Conservation (phyloP, 2,113 vertebrate genomes). For the Brachyhypopomus gauderio region DNA sequence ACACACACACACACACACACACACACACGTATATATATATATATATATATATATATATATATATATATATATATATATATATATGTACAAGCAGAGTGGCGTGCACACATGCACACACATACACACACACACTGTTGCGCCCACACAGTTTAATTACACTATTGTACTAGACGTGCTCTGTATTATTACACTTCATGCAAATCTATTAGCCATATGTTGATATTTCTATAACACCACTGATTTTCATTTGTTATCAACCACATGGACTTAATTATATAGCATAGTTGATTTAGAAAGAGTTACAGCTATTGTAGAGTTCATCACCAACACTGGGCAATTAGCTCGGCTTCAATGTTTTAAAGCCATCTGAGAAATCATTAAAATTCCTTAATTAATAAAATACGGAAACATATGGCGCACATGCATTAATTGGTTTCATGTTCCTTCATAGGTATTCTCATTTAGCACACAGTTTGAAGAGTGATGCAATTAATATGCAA, state of each 20-base stretch:
- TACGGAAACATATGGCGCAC: conserved; percentile 30
- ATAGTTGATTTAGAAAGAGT: background rate
- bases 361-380: conserved; percentile 1
- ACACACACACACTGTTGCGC: background rate
- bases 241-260: too few relatives aligned
- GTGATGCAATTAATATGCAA: conserved; percentile 44
- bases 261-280: background rate
- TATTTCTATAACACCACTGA: too few relatives aligned
- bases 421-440: conserved; percentile 43
- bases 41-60: too few relatives aligned
- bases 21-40: too few relatives aligned
- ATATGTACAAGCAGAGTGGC: too few relatives aligned
- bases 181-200: too few relatives aligned
- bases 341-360: background rate
- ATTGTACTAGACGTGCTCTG: background rate
- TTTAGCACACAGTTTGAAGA: conserved; percentile 35
- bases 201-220: too few relatives aligned
- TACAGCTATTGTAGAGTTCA: conserved; percentile 3
- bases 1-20: background rate
- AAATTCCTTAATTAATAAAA: background rate
- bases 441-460: conserved; percentile 23
- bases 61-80: too few relatives aligned
- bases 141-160: background rate
- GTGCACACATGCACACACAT: too few relatives aligned
- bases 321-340: background rate